Percentiles rank a stretch among this genome's conserved stretches.
phyloP scores from a whole-genome alignment of 2,113 vertebrate species.

The Sclerurus mexicanus region DNA sequence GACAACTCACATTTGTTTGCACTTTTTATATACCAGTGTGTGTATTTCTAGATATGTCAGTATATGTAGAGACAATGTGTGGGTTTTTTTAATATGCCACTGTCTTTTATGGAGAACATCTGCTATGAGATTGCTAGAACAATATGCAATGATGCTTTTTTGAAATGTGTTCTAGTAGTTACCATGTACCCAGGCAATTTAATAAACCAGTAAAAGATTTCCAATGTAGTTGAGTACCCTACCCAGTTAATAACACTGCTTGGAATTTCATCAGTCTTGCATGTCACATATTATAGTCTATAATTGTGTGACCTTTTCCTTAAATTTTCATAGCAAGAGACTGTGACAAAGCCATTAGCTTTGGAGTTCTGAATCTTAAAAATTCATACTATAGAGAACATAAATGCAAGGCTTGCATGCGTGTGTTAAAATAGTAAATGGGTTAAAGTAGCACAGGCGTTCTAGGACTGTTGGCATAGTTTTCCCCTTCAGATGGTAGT shows the following conservation, averaged over 20 bases:
- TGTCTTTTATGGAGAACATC: slow-evolving; percentile 30
- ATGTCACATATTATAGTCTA: not conserved
- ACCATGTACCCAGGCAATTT: not conserved
- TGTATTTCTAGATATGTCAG: slow-evolving; percentile 18
- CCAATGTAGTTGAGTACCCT: not conserved
- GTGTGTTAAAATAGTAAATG: slow-evolving; percentile 39
- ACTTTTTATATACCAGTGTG: not conserved
- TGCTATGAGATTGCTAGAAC: slow-evolving; percentile 2
- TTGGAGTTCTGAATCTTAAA: not conserved
- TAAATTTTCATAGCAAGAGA: not conserved
- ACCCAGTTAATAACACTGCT: not conserved
- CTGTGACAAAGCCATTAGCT: not conserved
- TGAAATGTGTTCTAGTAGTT: not conserved
- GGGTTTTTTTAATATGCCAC: slow-evolving; percentile 1
- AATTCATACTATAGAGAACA: not conserved
- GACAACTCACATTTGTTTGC: slow-evolving; percentile 35
- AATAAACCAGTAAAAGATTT: not conserved
- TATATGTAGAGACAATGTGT: slow-evolving; percentile 21
- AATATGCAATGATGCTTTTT: not conserved
- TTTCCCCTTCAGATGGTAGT: slow-evolving; percentile 27
- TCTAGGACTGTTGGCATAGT: not conserved
- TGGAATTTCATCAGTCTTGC: not conserved
- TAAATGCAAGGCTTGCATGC: not conserved
- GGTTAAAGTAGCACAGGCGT: slow-evolving; percentile 30
- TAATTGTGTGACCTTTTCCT: not conserved